Percentiles rank a stretch among this genome's conserved stretches.
Conservation (phyloP, 2,797 vertebrate species). For the Pangasius macronema region DNA sequence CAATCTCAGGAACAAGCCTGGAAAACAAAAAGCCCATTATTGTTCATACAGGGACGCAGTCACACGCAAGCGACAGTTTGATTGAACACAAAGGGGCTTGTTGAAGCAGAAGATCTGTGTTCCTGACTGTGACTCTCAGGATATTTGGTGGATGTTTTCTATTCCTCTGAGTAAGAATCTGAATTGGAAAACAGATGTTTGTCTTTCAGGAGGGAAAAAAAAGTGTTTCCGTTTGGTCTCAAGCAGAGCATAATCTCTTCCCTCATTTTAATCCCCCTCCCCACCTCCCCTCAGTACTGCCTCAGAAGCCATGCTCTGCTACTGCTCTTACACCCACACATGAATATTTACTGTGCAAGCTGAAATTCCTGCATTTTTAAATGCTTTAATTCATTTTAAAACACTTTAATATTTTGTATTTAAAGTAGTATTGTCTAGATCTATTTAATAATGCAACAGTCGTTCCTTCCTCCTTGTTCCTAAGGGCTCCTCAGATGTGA, state of each 20-base stretch:
- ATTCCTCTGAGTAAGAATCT: constrained; percentile 27
- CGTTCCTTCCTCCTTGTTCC: constrained; percentile 29
- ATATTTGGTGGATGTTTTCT: constrained; percentile 31
- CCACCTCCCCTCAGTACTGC: constrained; percentile 3
- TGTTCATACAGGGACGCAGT: not conserved
- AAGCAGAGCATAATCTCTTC: constrained; percentile 12
- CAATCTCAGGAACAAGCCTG: constrained; percentile 56
- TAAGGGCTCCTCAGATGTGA: constrained; percentile 8
- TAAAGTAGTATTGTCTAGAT: not conserved
- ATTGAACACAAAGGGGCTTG: constrained; percentile 26
- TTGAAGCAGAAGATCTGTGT: constrained; percentile 31
- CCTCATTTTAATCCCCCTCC: not conserved
- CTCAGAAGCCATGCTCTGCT: constrained; percentile 1
- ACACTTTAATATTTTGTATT: not conserved
- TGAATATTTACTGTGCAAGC: constrained; percentile 8
- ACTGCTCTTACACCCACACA: constrained; percentile 9
- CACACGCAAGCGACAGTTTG: constrained; percentile 20
- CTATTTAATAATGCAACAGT: not conserved
- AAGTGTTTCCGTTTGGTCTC: constrained; percentile 15
- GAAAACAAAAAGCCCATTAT: constrained; percentile 38
- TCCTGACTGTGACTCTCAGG: constrained; percentile 24
- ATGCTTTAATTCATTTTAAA: not conserved
- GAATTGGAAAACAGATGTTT: constrained; percentile 41
- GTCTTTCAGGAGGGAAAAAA: constrained; percentile 23
- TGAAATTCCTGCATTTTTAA: constrained; percentile 1